Conservation (phyloP, 30 jellyfish, hydroid and myxozoan genomes). For the Clytia hemisphaerica region DNA sequence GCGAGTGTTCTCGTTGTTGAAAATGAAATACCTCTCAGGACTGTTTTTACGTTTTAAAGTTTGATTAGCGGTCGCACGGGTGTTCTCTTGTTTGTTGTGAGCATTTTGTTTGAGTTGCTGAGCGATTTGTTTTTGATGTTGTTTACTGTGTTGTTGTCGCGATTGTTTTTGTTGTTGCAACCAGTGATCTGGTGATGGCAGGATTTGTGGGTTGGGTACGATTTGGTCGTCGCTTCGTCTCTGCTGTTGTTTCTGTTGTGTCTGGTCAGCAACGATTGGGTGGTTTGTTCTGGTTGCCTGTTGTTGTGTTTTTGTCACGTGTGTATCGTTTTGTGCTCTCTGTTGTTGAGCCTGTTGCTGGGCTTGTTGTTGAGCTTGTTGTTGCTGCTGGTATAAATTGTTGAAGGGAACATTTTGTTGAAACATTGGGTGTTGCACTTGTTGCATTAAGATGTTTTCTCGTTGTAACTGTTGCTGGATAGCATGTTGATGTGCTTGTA, state of each 20-base stretch:
- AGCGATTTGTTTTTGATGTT: not conserved
- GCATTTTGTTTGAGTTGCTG: not conserved
- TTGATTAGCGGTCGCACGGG: constrained; percentile 7
- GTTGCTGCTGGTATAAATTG: constrained; percentile 27
- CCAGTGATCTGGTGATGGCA: constrained; percentile 22
- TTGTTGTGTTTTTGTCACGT: too few species aligned
- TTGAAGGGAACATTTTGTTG: constrained; percentile 16
- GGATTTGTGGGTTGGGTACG: constrained; percentile 38
- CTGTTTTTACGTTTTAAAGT: not conserved
- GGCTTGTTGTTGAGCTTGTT: constrained; percentile 24
- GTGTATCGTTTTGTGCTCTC: not conserved
- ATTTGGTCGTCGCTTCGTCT: constrained; percentile 38
- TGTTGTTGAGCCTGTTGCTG: not conserved
- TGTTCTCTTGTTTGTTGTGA: constrained; percentile 5
- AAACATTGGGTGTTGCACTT: constrained; percentile 37
- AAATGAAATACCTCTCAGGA: constrained; percentile 12
- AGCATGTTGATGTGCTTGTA: constrained; percentile 48
- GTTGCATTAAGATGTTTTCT: constrained; percentile 31
- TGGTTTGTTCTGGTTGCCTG: constrained; percentile 20
- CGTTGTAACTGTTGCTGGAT: constrained; percentile 40
- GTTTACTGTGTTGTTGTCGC: not conserved
- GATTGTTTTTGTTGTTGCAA: constrained; percentile 4
- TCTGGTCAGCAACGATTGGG: constrained; percentile 1
- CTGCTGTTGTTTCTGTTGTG: too few species aligned
- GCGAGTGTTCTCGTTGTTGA: constrained; percentile 2